These are phyloP conservation scores for Margarornis squamiger DNA, from an alignment of 2,797 vertebrate species.

Conservation along the genomic window DNA sequence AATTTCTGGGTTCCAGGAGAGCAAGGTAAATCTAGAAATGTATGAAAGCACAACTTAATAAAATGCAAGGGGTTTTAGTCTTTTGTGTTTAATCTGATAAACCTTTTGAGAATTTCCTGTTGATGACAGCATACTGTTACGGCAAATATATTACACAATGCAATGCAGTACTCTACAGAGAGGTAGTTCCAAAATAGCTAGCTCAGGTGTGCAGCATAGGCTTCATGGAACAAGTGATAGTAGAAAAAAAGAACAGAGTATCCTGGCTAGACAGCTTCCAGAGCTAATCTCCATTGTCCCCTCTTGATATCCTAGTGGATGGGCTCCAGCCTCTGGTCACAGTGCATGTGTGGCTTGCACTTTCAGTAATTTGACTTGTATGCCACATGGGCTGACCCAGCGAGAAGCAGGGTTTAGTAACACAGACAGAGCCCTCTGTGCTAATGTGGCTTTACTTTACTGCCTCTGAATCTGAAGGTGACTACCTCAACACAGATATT, in stretches of 20 bases:
- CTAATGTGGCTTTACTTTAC: background rate
- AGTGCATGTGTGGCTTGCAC: fast-evolving
- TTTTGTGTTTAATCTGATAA: background rate
- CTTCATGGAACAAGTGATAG: background rate
- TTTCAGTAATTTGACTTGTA: background rate
- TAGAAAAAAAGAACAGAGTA: background rate
- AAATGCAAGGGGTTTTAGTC: background rate
- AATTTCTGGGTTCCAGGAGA: background rate
- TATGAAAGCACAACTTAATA: background rate
- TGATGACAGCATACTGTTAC: background rate
- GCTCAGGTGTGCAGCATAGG: background rate
- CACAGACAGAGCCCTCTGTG: background rate
- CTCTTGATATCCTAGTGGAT: background rate
- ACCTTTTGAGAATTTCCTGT: background rate
- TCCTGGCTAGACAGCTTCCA: background rate
- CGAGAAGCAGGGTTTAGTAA: background rate
- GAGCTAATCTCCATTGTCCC: background rate
- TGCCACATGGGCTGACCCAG: background rate
- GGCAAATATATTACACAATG: background rate
- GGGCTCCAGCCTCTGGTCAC: background rate
- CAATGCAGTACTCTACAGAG: background rate
- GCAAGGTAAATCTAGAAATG: background rate
- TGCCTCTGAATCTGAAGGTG: background rate
- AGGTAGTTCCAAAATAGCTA: background rate
- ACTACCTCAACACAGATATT: background rate